Evolutionary conservation across 2,888 invertebrate genomes (phyloP).

Genomic region (Ephialtes manifestator): DNA sequence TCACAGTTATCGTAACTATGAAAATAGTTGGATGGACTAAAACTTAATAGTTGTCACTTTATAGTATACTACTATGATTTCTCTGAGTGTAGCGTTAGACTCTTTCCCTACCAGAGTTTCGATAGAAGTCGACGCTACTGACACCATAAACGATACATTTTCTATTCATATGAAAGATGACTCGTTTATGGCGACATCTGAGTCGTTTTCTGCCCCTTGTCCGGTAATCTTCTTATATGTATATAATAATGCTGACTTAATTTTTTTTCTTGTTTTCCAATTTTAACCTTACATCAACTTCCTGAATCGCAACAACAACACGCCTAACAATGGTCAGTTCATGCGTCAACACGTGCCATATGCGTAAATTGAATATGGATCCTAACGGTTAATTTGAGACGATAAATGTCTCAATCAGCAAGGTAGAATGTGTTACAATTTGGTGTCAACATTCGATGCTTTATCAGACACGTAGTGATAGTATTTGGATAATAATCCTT

Average conservation of each 20-base stretch:
- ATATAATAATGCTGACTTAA: neutral
- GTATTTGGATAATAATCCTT: neutral
- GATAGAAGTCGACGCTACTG: too few relatives aligned
- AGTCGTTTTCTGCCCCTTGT: too few relatives aligned
- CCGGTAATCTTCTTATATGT: neutral
- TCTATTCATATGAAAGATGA: too few relatives aligned
- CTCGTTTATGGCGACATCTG: too few relatives aligned
- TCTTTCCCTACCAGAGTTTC: too few relatives aligned
- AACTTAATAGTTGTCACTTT: too few relatives aligned
- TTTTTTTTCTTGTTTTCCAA: neutral
- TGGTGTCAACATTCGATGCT: conserved; percentile 30
- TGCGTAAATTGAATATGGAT: conserved; percentile 40
- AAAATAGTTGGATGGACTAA: too few relatives aligned
- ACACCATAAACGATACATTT: too few relatives aligned
- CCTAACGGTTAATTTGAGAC: conserved; percentile 48
- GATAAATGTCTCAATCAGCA: conserved; percentile 42
- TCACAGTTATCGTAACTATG: too few relatives aligned
- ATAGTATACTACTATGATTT: too few relatives aligned
- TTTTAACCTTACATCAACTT: neutral
- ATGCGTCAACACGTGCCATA: conserved; percentile 48
- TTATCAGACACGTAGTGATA: conserved; percentile 31
- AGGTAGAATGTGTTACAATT: conserved; percentile 42
- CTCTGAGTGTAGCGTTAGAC: too few relatives aligned
- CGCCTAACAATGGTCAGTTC: conserved; percentile 9
- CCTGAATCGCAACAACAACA: conserved; percentile 12